Conservation (phyloP, 1,140 invertebrate genomes). For the Drosophila fuyamai region DNA sequence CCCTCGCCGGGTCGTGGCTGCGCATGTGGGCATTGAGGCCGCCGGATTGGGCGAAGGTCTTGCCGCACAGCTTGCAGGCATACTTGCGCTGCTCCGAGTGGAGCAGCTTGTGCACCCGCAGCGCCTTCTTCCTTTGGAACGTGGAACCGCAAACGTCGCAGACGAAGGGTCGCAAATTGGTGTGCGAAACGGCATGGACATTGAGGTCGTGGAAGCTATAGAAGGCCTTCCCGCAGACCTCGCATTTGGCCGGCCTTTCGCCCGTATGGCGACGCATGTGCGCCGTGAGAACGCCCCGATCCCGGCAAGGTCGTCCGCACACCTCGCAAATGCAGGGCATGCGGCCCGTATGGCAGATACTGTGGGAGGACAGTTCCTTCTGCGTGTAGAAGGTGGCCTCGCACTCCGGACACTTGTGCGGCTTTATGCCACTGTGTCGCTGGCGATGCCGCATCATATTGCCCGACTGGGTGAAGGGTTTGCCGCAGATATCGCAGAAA, state of each 20-base stretch:
- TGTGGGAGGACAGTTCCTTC: conserved; percentile 75
- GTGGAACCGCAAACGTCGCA: conserved; percentile 85
- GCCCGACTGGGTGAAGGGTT: conserved; percentile 73
- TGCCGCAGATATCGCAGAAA: conserved; percentile 77
- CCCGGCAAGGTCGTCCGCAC: conserved; percentile 71
- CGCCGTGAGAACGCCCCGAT: conserved; percentile 86
- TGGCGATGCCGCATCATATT: conserved; percentile 78
- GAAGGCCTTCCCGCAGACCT: conserved; percentile 76
- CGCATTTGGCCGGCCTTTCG: conserved; percentile 91
- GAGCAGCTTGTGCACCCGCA: conserved; percentile 75
- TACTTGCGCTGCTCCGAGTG: conserved; percentile 86
- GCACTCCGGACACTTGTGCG: conserved; percentile 71
- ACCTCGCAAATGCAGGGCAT: conserved; percentile 79
- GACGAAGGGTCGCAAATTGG: conserved; percentile 85
- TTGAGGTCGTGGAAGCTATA: conserved; percentile 77
- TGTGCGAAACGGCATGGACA: conserved; percentile 85
- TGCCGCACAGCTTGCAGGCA: conserved; percentile 86
- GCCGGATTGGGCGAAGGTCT: conserved; percentile 87
- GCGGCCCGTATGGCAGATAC: conserved; percentile 71
- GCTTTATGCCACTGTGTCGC: conserved; percentile 78
- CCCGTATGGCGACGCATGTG: conserved; percentile 90
- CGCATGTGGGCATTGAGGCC: conserved; percentile 86
- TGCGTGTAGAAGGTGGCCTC: conserved; percentile 72
- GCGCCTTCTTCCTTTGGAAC: conserved; percentile 75
- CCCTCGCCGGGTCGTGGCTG: conserved; percentile 78